A percentile compares a stretch with the other conserved stretches of the same genome.
phyloP scores from a whole-genome alignment of 2,888 invertebrate species.

The Homarus gammarus region DNA sequence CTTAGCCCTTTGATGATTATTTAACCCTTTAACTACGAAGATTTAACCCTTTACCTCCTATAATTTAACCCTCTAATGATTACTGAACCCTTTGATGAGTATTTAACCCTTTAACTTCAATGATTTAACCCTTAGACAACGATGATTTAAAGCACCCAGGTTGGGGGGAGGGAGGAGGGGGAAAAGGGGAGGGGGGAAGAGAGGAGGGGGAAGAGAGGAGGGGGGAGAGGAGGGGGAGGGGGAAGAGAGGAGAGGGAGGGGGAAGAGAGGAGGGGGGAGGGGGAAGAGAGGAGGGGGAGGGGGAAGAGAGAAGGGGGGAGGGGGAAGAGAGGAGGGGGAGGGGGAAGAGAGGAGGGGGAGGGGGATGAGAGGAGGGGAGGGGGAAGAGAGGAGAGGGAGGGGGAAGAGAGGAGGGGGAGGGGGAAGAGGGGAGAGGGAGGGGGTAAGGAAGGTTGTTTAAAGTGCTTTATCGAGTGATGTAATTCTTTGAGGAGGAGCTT shows the following conservation, averaged over 20 bases:
- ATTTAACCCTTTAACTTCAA: too few species aligned
- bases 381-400: slow-evolving; percentile 27
- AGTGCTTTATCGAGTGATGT: too few species aligned
- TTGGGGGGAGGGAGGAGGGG: neutral
- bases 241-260: neutral
- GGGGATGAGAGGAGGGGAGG: slow-evolving; percentile 21
- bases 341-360: slow-evolving; percentile 9
- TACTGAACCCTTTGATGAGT: too few species aligned
- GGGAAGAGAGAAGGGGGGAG: neutral
- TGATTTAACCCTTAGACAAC: too few species aligned
- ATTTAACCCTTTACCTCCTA: too few species aligned
- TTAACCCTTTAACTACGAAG: too few species aligned
- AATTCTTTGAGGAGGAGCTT: too few species aligned
- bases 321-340: slow-evolving; percentile 29
- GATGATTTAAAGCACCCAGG: too few species aligned
- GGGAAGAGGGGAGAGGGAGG: slow-evolving; percentile 1
- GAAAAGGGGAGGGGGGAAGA: neutral
- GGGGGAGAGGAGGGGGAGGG: slow-evolving; percentile 11
- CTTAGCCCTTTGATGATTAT: too few species aligned
- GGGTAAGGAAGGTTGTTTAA: neutral
- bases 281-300: neutral
- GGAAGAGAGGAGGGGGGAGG: neutral
- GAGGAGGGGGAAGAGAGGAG: neutral
- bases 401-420: slow-evolving; percentile 36
- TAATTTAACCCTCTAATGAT: too few species aligned